Evolutionary conservation across 2,888 invertebrate species (phyloP), one percentile per base, ranked within the genome.

Genomic region (Calliopum simillimum): DNA sequence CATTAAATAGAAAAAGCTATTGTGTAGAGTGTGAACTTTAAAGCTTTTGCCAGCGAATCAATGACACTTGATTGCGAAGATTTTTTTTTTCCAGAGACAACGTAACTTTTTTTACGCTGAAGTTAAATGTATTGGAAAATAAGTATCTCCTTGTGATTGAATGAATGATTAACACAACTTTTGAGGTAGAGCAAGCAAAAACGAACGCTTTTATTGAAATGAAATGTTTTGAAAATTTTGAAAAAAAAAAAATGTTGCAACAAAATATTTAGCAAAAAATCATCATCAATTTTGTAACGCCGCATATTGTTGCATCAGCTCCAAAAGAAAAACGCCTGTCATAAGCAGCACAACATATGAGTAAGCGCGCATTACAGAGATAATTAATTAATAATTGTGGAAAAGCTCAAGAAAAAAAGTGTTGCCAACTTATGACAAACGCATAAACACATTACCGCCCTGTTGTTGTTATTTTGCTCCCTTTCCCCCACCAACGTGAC

Each of bases 21-120:
- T 61, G 43, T 44, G 61, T 4, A 13, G 46, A 58, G 65, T 55
- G 55, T 55, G 56, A 46, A 46, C 55, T 33, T 49, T 67, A 16
- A 23, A 47, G 21, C 47, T 47, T 23, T 6, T 46, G 33, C 33
- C 33, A 33, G 3, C 58, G 46, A 44, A 16, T 67, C 58, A 56
- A 67, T 56, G 58, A 67, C 58, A 58, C 67, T 56, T 58, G 58
- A 67, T 67, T 67, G 67, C 67, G 25, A 56, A 67, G 19, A 46
- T 47, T 67, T 65, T 47, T 1, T 8, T 33, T 47, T 1, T 8
- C 8, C 33, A 8, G 33, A 33, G 2, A 19, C 13, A 44, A 44
- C 21, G 33, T 33, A 33, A 33, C 33, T 33, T 33, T 33, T 33
- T 33, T 33, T 33, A 6, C 4, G 33, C 33, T 4, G 33, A 21